phyloP scores from a whole-genome alignment of 2,888 invertebrate genomes.

The Leptogaster cylindrica region DNA sequence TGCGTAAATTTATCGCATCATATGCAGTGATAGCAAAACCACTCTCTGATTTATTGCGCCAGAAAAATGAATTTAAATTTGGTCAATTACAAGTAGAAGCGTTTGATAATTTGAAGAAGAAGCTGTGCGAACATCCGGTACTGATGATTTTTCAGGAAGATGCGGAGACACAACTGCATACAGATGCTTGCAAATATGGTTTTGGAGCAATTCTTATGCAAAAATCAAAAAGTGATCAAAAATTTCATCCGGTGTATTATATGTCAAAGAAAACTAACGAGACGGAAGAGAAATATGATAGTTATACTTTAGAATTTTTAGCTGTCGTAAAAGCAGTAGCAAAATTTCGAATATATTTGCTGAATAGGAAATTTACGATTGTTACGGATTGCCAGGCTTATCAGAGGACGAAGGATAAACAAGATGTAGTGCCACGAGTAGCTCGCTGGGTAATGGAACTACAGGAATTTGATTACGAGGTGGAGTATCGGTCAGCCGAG shows the following conservation, averaged over 20 bases:
- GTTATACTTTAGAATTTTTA: background rate
- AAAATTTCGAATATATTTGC: background rate
- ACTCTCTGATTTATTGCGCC: background rate
- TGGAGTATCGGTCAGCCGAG: no score
- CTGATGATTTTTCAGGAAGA: background rate
- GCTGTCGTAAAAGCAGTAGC: background rate
- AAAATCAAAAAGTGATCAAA: background rate
- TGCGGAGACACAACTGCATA: background rate
- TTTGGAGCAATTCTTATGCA: background rate
- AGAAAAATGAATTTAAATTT: background rate
- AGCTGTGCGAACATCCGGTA: background rate
- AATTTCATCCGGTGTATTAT: background rate
- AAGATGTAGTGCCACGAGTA: background rate
- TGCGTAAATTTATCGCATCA: background rate
- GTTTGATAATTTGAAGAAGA: background rate
- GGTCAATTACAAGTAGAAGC: background rate
- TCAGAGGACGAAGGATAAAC: background rate
- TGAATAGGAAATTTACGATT: background rate
- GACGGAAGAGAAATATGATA: background rate
- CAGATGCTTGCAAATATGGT: background rate
- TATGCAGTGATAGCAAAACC: constrained; percentile 1
- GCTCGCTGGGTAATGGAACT: background rate
- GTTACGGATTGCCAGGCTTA: background rate
- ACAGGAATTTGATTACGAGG: no score
- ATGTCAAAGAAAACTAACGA: background rate